These are phyloP conservation scores for Leptopilina drosophilae DNA, from an alignment of 2,888 invertebrate genomes.

Conservation along the genomic window DNA sequence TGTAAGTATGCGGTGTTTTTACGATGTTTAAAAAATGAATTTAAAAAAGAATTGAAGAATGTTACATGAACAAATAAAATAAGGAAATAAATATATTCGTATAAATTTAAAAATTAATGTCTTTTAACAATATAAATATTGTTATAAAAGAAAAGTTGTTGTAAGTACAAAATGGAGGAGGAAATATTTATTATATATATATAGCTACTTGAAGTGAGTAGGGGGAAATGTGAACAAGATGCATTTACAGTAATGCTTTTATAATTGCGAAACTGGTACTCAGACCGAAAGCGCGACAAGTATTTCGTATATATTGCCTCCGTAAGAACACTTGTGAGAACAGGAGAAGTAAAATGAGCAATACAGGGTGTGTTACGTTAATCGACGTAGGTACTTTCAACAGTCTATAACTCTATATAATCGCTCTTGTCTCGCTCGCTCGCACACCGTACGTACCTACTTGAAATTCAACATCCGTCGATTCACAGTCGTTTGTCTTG, in stretches of 20 bases:
- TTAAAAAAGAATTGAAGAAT: too few species aligned
- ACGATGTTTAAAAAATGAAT: too few species aligned
- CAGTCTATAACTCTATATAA: constrained; percentile 31
- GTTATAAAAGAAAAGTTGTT: too few species aligned
- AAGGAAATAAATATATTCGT: too few species aligned
- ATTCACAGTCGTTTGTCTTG: constrained; percentile 36
- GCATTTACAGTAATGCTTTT: constrained; percentile 29
- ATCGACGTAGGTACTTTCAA: constrained; percentile 29
- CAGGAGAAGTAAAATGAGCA: constrained; percentile 26
- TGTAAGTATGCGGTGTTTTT: too few species aligned
- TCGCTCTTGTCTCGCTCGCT: constrained; percentile 29
- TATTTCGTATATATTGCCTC: constrained; percentile 15
- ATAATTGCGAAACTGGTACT: constrained; percentile 31
- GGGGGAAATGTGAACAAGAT: neutral
- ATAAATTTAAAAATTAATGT: too few species aligned
- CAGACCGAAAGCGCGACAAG: constrained; percentile 9
- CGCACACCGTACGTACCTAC: constrained; percentile 7
- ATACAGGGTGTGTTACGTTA: constrained; percentile 36
- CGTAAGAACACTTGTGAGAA: constrained; percentile 14
- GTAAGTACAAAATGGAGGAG: too few species aligned
- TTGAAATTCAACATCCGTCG: constrained; percentile 38
- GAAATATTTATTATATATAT: neutral
- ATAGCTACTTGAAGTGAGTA: neutral
- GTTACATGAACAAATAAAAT: too few species aligned
- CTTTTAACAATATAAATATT: too few species aligned